These are phyloP conservation scores for Rafetus swinhoei DNA, from an alignment of 2,113 vertebrate species.

Conservation along the genomic window DNA sequence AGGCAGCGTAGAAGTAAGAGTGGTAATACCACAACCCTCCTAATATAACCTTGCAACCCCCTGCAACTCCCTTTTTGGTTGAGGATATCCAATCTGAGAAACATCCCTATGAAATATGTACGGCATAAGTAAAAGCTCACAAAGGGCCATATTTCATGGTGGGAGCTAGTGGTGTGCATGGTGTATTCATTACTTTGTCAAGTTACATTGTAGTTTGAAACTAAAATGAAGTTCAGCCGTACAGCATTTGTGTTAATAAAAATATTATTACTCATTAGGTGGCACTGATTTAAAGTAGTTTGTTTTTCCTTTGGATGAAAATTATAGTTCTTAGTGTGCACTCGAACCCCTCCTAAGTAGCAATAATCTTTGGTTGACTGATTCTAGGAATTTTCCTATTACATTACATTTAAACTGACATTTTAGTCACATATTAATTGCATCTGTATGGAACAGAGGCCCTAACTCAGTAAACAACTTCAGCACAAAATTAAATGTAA, in stretches of 20 bases:
- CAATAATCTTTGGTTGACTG: constrained; percentile 67
- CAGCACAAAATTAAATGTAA: not conserved
- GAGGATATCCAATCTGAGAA: too few species aligned
- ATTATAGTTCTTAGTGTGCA: not conserved
- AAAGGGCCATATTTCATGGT: too few species aligned
- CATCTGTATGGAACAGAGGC: constrained; percentile 30
- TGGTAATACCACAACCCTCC: too few species aligned
- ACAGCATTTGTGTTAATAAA: constrained; percentile 20
- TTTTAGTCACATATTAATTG: not conserved
- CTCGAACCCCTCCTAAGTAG: constrained; percentile 44
- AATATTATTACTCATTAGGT: constrained; percentile 18
- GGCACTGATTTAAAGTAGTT: constrained; percentile 10
- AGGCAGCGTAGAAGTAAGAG: too few species aligned
- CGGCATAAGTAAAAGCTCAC: too few species aligned
- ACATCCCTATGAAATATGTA: too few species aligned
- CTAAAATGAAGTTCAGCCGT: constrained; percentile 17
- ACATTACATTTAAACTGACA: constrained; percentile 49
- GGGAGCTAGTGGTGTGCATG: not conserved
- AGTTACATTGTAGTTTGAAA: not conserved
- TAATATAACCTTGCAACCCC: too few species aligned
- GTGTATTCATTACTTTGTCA: constrained; percentile 19
- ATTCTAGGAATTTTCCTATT: constrained; percentile 60
- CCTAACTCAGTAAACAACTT: constrained; percentile 40
- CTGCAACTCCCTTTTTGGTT: too few species aligned
- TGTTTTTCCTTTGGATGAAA: constrained; percentile 45